Evolutionary conservation across 2,797 vertebrate genomes (phyloP), one percentile per base, ranked within the genome.

Genomic region (Lagodon rhomboides): DNA sequence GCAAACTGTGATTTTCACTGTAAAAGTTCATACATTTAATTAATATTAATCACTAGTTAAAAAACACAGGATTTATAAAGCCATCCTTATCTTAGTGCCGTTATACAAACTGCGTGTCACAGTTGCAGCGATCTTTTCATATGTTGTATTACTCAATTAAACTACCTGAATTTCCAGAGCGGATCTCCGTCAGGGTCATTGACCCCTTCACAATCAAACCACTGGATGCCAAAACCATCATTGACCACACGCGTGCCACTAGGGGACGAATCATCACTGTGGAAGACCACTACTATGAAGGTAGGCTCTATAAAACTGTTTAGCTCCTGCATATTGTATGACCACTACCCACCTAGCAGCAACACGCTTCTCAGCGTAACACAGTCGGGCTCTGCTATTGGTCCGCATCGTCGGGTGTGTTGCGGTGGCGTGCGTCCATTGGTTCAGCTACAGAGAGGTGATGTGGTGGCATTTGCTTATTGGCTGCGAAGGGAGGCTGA

Each of bases 201-300:
- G 98, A 99, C 87, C 97, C 91, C 25, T 99, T 99, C 91, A 99
- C 98, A 75, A 95, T 99, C 93, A 99, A 99, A 93, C 98, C 98
- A 1, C 93, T 99, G 95, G 98, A 99, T 84, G 87, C 88, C 73
- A 97, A 98, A 85, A 97, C 96, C 82, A 98, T 99, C 89, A 95
- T 97, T 1, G 97, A 98, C 82, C 96, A 93, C 47, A 95, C 96
- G 41, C 96, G 95, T 34, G 95, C 93, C 4, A 99, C 98, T 79
- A 97, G 96, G 83, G 97, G 98, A 84, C 94, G 96, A 67, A 94
- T 99, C 90, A 92, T 99, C 87, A 98, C 97, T 0, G 97, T 99
- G 86, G 98, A 99, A 85, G 98, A 99, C 85, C 98, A 99, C 89
- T 99, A 99, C 89, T 95, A 96, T 3, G 97, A 99, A 95, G 97